Conservation (phyloP, 2,888 invertebrate species). For the Dione juno region DNA sequence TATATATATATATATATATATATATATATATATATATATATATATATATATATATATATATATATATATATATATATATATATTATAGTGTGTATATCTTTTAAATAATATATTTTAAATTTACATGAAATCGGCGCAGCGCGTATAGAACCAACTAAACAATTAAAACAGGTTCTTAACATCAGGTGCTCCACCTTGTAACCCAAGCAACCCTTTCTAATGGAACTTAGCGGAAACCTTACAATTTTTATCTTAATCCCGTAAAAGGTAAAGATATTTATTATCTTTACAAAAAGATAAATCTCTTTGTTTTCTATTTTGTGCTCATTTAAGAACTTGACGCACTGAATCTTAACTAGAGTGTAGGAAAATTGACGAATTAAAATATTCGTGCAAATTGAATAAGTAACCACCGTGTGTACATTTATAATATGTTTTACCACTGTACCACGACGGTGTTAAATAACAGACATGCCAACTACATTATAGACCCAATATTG, state of each 20-base stretch:
- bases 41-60: no score
- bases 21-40: no score
- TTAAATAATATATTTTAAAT: no score
- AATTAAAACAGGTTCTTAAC: constrained; percentile 25
- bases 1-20: no score
- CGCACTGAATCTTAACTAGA: no score
- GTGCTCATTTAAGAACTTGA: background rate
- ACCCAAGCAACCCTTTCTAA: constrained; percentile 26
- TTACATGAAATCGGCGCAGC: background rate
- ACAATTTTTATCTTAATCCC: constrained; percentile 15
- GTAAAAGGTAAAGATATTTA: background rate
- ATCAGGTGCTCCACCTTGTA: constrained; percentile 17
- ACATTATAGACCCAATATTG: constrained; percentile 3
- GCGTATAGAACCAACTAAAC: background rate
- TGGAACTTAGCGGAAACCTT: constrained; percentile 16
- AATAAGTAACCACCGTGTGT: background rate
- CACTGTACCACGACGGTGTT: background rate
- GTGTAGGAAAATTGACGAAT: background rate
- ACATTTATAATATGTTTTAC: background rate
- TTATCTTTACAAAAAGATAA: background rate
- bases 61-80: no score
- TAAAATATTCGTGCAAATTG: background rate
- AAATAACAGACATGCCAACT: background rate
- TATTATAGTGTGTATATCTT: no score
- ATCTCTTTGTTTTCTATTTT: background rate